phyloP scores from a whole-genome alignment of 2,113 vertebrate genomes.

The Gallinago paraguaiae region DNA sequence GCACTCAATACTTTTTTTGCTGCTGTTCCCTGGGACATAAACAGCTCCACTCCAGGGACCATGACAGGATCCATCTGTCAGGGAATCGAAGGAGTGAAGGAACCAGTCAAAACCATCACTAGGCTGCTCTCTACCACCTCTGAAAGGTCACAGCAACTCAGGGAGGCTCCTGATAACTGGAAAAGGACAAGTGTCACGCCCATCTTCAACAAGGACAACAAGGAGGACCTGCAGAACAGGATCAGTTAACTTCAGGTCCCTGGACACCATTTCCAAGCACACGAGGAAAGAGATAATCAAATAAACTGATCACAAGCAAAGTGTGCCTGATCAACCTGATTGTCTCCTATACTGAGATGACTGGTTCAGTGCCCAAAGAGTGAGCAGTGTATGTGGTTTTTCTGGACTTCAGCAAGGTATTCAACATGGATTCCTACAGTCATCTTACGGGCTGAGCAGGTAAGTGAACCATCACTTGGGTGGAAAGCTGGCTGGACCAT shows the following conservation, averaged over 20 bases:
- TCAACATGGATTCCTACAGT: not conserved
- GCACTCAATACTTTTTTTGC: not conserved
- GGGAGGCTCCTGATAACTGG: not conserved
- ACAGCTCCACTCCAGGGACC: not conserved
- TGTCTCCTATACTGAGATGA: not conserved
- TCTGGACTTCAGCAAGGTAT: not conserved
- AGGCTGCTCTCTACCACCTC: not conserved
- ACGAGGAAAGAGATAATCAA: not conserved
- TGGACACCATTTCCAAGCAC: not conserved
- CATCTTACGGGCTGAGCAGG: not conserved
- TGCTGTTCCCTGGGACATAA: not conserved
- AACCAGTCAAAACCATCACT: not conserved
- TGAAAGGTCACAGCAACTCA: not conserved
- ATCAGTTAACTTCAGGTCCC: not conserved
- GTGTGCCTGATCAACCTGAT: not conserved
- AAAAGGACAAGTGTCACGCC: not conserved
- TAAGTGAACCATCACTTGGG: not conserved
- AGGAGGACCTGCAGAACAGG: not conserved
- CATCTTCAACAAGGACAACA: not conserved
- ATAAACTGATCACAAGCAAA: not conserved
- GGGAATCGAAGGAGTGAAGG: accelerated
- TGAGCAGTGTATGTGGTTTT: not conserved
- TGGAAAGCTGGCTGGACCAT: not conserved
- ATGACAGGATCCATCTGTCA: accelerated
- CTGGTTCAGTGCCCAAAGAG: not conserved